phyloP scores from a whole-genome alignment of 2,888 invertebrate species.

The Trissolcus brochymenae region DNA sequence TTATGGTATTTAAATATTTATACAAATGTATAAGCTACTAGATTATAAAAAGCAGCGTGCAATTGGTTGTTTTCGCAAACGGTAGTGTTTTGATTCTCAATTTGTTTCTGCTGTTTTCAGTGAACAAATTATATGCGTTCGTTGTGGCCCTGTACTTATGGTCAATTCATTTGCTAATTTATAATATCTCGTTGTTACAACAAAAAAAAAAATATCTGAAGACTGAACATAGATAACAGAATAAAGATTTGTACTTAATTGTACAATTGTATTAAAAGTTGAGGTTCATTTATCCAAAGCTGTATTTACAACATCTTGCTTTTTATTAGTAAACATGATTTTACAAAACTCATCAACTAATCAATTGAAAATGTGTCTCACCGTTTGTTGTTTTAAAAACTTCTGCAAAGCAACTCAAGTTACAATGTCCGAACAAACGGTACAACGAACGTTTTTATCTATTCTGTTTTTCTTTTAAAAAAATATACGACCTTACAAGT shows the following conservation, averaged over 20 bases:
- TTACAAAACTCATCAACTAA: constrained; percentile 21
- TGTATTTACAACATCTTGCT: constrained; percentile 28
- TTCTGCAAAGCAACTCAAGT: neutral
- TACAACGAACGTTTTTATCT: neutral
- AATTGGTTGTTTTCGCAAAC: constrained; percentile 2
- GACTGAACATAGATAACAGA: constrained; percentile 18
- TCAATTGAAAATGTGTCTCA: neutral
- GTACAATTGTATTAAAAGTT: neutral
- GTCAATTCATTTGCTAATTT: constrained; percentile 17
- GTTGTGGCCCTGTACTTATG: constrained; percentile 17
- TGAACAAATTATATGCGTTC: neutral
- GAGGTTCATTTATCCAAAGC: constrained; percentile 7
- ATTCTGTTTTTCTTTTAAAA: constrained; percentile 9
- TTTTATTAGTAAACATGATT: constrained; percentile 35
- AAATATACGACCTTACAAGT: constrained; percentile 23
- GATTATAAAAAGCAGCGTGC: constrained; percentile 29
- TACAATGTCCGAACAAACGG: neutral
- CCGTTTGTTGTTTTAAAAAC: neutral
- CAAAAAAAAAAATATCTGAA: constrained; percentile 5
- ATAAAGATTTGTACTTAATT: constrained; percentile 2
- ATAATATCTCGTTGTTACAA: constrained; percentile 4
- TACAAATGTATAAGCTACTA: constrained; percentile 32
- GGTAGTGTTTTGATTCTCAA: neutral
- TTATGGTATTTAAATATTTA: constrained; percentile 38
- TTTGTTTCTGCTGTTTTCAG: neutral